Conservation (phyloP, 2,113 vertebrate species). For the Phylloscopus trochiloides region DNA sequence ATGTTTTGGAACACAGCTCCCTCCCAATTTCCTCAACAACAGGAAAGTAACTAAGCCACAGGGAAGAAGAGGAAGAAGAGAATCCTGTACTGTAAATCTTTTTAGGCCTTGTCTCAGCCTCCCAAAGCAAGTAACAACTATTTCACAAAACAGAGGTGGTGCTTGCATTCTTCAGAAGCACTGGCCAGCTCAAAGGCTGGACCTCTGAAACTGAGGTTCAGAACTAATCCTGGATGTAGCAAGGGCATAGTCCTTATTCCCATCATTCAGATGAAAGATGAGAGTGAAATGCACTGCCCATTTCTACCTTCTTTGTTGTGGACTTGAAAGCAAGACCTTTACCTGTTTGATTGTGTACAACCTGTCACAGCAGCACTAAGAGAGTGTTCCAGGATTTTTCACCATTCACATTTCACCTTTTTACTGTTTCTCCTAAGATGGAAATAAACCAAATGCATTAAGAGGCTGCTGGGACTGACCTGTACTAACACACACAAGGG, state of each 20-base stretch:
- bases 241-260: neutral
- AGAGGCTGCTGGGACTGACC: neutral
- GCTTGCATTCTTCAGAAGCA: neutral
- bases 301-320: neutral
- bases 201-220: neutral
- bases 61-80: neutral
- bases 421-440: neutral
- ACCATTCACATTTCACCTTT: neutral
- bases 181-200: neutral
- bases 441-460: neutral
- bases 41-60: neutral
- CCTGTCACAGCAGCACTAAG: neutral
- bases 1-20: neutral
- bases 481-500: neutral
- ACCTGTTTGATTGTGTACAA: neutral
- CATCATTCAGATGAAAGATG: neutral
- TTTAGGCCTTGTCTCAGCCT: neutral
- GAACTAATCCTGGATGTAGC: neutral
- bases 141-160: neutral
- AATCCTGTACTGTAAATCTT: neutral
- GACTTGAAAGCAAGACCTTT: neutral
- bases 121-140: neutral
- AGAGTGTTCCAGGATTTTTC: neutral
- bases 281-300: neutral
- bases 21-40: neutral